These are phyloP conservation scores for Cromileptes altivelis DNA, from an alignment of 2,113 vertebrate genomes.

Conservation along the genomic window DNA sequence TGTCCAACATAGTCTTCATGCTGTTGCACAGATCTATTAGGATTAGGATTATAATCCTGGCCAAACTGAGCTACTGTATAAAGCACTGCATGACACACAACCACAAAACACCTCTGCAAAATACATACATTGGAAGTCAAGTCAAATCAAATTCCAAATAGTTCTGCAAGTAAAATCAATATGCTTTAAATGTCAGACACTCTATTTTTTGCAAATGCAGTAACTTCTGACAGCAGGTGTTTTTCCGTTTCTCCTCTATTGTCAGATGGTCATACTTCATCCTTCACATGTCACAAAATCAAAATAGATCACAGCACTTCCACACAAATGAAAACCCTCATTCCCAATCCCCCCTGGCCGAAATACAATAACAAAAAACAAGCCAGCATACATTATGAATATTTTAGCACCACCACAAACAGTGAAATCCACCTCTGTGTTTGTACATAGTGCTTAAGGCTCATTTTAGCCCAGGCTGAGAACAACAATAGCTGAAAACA, in stretches of 20 bases:
- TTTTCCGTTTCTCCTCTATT: not conserved
- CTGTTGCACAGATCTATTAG: not conserved
- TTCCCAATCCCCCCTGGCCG: no score
- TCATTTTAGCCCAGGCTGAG: constrained; percentile 39
- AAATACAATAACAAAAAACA: not conserved
- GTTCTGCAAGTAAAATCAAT: not conserved
- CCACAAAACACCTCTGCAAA: not conserved
- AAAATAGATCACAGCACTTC: not conserved
- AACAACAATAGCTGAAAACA: constrained; percentile 41
- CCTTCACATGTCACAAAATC: not conserved
- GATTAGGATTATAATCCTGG: not conserved
- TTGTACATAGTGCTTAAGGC: constrained; percentile 61
- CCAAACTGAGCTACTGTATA: not conserved
- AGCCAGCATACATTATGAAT: constrained; percentile 30
- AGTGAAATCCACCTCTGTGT: constrained; percentile 70
- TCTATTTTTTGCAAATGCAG: not conserved
- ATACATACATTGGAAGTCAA: constrained; percentile 13
- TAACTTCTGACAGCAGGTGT: not conserved
- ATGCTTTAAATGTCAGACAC: not conserved
- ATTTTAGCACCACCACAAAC: constrained; percentile 71
- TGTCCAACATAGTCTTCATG: constrained; percentile 7
- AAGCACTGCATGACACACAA: constrained; percentile 23
- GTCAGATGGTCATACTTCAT: not conserved
- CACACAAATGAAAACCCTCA: not conserved
- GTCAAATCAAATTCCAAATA: not conserved